Evolutionary conservation across 2,797 vertebrate species (phyloP), one percentile per base, ranked within the genome.

Genomic region (Alectoris magna): DNA sequence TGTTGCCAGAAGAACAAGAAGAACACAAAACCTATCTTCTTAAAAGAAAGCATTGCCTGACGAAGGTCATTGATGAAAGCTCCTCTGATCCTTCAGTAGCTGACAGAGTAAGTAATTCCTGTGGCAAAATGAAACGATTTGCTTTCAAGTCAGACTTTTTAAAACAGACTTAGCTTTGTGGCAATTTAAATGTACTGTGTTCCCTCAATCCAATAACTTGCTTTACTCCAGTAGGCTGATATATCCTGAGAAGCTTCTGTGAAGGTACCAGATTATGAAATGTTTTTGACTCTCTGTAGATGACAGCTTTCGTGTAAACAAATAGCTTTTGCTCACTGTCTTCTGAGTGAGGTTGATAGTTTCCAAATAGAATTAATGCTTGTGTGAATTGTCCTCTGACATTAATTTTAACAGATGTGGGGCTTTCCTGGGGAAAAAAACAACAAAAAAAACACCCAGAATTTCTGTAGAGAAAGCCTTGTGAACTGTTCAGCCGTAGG

Each of bases 1-100:
- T 97, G 86, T 96, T 98, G 51, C 92, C 96, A 90, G 99, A 99
- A 97, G 99, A 99, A 29, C 99, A 99, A 73, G 99, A 99, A 96
- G 95, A 99, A 96, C 97, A 96, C 97, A 97, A 98, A 97, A 92
- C 95, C 39, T 97, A 87, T 55, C 97, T 99, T 89, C 98, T 97
- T 95, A 99, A 98, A 96, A 98, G 98, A 91, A 98, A 97, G 83
- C 98, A 97, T 56, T 99, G 99, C 90, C 95, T 99, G 76, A 97
- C 97, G 69, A 99, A 98, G 92, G 98, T 99, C 95, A 97, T 98
- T 88, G 97, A 98, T 46, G 98, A 98, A 77, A 95, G 97, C 95
- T 98, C 98, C 48, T 97, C 98, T 72, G 98, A 98, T 96, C 94
- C 97, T 60, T 98, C 98, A 41, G 97, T 98, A 60, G 69, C 98